A percentile compares a stretch with the other conserved stretches of the same genome.
Conservation (phyloP, 2,888 invertebrate species). For the Corbicula japonica region DNA sequence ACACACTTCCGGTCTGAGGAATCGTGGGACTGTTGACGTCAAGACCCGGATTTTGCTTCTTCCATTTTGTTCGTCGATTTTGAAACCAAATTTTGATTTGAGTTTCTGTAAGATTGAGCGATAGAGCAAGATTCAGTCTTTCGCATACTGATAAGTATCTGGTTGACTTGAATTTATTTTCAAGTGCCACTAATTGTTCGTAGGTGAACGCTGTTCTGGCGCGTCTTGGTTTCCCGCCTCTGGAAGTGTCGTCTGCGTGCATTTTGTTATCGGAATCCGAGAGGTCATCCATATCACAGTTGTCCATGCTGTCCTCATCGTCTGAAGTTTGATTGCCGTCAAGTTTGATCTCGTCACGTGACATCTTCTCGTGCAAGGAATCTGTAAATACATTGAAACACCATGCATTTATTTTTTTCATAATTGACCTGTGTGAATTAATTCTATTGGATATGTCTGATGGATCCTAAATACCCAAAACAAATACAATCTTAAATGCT, state of each 20-base stretch:
- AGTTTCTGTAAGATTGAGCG: slow-evolving; percentile 98
- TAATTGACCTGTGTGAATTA: too few species aligned
- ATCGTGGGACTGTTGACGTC: slow-evolving; percentile 91
- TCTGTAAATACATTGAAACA: slow-evolving; percentile 33
- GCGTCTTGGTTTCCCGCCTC: slow-evolving; percentile 92
- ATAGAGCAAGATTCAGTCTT: slow-evolving; percentile 97
- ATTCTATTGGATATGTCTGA: too few species aligned
- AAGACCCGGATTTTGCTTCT: slow-evolving; percentile 99
- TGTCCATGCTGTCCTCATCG: slow-evolving; percentile 49
- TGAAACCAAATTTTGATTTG: slow-evolving; percentile 90
- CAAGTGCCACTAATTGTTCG: slow-evolving; percentile 97
- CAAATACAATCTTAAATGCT: too few species aligned
- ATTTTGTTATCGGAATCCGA: slow-evolving; percentile 43
- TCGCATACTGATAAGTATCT: slow-evolving; percentile 99
- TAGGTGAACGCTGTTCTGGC: slow-evolving; percentile 99
- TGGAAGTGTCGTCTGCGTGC: slow-evolving; percentile 52
- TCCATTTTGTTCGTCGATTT: slow-evolving; percentile 99
- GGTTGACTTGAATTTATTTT: slow-evolving; percentile 98
- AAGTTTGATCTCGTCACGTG: slow-evolving; percentile 9
- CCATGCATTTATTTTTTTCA: too few species aligned
- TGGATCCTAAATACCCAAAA: too few species aligned
- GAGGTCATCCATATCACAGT: slow-evolving; percentile 57
- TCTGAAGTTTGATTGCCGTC: slow-evolving; percentile 54
- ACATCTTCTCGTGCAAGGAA: slow-evolving; percentile 9
- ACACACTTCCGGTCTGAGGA: slow-evolving; percentile 74